phyloP scores from a whole-genome alignment of 92 coral and sea anemone genomes.

The Meandrina meandrites region DNA sequence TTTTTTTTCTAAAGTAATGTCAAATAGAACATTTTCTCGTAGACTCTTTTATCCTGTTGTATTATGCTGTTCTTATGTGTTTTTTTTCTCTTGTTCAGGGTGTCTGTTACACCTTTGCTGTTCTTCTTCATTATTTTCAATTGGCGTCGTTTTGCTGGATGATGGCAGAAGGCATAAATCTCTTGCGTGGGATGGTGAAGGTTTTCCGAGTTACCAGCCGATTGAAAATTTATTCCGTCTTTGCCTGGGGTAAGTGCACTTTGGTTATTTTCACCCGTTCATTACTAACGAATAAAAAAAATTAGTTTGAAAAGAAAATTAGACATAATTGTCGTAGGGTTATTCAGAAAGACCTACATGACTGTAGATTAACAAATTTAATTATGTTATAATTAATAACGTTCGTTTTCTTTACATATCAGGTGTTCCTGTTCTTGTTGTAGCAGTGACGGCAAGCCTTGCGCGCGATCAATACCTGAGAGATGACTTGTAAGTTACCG shows the following conservation, averaged over 20 bases:
- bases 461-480: constrained; percentile 48
- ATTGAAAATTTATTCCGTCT: constrained; percentile 43
- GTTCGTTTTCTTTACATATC: background rate
- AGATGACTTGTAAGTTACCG: constrained; percentile 59
- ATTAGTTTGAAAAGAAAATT: background rate
- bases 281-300: background rate
- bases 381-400: background rate
- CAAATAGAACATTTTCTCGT: too few relatives aligned
- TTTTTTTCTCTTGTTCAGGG: constrained; percentile 39
- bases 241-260: constrained; percentile 65
- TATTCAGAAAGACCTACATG: background rate
- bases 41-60: too few relatives aligned
- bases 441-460: constrained; percentile 45
- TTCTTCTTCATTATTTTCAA: constrained; percentile 60
- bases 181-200: constrained; percentile 67
- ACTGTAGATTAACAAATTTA: background rate
- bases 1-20: too few relatives aligned
- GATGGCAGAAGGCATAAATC: constrained; percentile 70
- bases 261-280: background rate
- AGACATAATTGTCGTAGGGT: background rate
- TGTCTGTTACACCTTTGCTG: constrained; percentile 52
- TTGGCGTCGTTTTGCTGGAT: constrained; percentile 71
- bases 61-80: background rate
- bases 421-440: constrained; percentile 58
- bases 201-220: constrained; percentile 67